phyloP scores from a whole-genome alignment of 2,113 vertebrate genomes.

The Perca schrenkii region DNA sequence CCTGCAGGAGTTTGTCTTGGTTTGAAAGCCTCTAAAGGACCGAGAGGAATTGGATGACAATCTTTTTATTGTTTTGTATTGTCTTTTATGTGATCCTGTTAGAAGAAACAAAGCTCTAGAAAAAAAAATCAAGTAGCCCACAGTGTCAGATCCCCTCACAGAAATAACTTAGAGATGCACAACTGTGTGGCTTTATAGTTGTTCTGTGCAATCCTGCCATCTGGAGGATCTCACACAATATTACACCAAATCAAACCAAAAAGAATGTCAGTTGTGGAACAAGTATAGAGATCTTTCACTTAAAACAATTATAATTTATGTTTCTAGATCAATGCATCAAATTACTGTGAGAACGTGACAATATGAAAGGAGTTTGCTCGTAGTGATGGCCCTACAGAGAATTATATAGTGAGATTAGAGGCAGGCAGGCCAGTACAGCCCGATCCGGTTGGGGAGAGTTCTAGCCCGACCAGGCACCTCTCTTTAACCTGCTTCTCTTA shows the following conservation, averaged over 20 bases:
- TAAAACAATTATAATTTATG: not conserved
- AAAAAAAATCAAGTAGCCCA: constrained; percentile 7
- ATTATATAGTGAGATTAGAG: too few relatives aligned
- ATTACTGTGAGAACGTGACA: not conserved
- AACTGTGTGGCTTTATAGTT: not conserved
- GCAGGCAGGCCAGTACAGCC: too few relatives aligned
- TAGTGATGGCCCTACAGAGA: not conserved
- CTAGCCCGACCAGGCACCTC: too few relatives aligned
- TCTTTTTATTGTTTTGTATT: constrained; percentile 38
- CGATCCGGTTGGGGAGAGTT: too few relatives aligned
- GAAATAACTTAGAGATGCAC: not conserved
- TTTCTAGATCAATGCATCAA: not conserved
- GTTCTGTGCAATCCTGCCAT: constrained; percentile 43
- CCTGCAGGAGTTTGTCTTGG: constrained; percentile 33
- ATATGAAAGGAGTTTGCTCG: too few relatives aligned
- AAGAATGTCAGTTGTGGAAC: not conserved
- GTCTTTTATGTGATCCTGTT: constrained; percentile 28
- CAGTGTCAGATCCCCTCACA: not conserved
- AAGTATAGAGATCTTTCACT: not conserved
- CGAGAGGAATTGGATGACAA: constrained; percentile 19
- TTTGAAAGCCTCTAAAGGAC: constrained; percentile 17
- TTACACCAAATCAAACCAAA: constrained; percentile 3
- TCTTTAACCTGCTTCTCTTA: too few relatives aligned
- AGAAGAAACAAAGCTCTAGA: not conserved
- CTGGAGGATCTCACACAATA: constrained; percentile 42